These are phyloP conservation scores for Scrobipalpa costella DNA, from an alignment of 2,888 invertebrate genomes.

Conservation along the genomic window DNA sequence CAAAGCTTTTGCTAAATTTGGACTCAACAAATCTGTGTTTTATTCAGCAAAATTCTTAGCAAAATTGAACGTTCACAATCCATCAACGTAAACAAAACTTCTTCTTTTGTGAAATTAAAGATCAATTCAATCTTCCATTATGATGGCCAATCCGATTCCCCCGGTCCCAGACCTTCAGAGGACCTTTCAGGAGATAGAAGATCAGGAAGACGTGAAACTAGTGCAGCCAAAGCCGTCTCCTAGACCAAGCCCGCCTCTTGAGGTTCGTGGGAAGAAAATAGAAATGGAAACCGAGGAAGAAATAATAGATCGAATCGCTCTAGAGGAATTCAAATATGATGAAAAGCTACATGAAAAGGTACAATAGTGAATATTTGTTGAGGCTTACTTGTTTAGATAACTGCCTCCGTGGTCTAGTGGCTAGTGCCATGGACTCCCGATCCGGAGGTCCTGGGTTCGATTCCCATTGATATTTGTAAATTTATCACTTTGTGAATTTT, in stretches of 20 bases:
- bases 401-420: too few species aligned
- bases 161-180: background rate
- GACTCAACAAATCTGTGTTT: background rate
- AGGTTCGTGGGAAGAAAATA: background rate
- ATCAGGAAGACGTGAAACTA: background rate
- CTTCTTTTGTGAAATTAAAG: background rate
- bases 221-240: background rate
- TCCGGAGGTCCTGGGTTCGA: too few species aligned
- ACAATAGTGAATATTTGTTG: too few species aligned
- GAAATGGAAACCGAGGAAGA: background rate
- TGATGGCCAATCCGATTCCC: conserved; percentile 15
- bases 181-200: background rate
- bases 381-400: too few species aligned
- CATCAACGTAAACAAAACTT: background rate
- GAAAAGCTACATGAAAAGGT: background rate
- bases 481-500: too few species aligned
- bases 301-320: background rate
- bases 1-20: background rate
- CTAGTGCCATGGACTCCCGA: too few species aligned
- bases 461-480: too few species aligned
- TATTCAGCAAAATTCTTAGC: background rate
- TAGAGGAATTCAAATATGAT: background rate
- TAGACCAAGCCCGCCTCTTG: background rate
- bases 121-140: background rate
- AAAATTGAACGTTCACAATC: background rate